Evolutionary conservation across 2,888 invertebrate species (phyloP).

Genomic region (Hedychridium roseum): DNA sequence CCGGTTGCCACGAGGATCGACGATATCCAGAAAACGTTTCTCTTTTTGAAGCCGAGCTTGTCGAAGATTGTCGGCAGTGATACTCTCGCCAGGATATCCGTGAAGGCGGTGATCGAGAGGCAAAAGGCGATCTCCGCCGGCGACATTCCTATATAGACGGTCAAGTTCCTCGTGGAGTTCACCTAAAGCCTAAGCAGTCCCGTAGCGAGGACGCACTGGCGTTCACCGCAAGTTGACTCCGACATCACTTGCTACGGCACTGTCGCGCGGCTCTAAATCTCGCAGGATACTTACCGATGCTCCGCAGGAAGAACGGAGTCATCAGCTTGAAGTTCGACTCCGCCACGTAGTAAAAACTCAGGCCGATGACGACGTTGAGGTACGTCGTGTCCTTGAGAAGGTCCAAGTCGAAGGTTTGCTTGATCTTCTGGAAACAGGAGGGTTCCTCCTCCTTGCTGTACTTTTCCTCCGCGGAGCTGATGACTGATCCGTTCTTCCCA

Average conservation of each 20-base stretch:
- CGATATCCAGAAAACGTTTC: slow-evolving; percentile 76
- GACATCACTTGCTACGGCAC: slow-evolving; percentile 26
- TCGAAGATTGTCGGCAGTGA: slow-evolving; percentile 80
- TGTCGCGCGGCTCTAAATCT: background rate
- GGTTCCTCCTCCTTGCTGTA: no score
- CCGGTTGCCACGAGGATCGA: slow-evolving; percentile 76
- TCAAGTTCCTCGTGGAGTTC: slow-evolving; percentile 38
- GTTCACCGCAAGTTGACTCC: background rate
- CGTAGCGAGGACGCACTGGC: slow-evolving; percentile 26
- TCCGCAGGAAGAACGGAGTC: slow-evolving; percentile 63
- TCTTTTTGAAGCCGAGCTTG: slow-evolving; percentile 71
- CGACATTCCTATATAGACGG: slow-evolving; percentile 54
- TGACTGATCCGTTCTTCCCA: no score
- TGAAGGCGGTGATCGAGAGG: slow-evolving; percentile 77
- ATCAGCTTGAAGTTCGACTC: slow-evolving; percentile 65
- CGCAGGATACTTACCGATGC: slow-evolving; percentile 45
- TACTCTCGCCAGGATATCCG: slow-evolving; percentile 77
- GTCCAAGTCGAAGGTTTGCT: slow-evolving; percentile 42
- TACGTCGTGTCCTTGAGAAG: slow-evolving; percentile 41
- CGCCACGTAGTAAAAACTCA: slow-evolving; percentile 64
- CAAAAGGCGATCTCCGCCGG: slow-evolving; percentile 77
- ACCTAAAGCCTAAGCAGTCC: slow-evolving; percentile 29
- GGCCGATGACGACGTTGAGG: slow-evolving; percentile 52
- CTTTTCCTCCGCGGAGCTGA: no score
- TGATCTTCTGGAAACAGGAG: no score